These are phyloP conservation scores for Micropterix aruncella DNA, from an alignment of 2,888 invertebrate species.

Conservation along the genomic window DNA sequence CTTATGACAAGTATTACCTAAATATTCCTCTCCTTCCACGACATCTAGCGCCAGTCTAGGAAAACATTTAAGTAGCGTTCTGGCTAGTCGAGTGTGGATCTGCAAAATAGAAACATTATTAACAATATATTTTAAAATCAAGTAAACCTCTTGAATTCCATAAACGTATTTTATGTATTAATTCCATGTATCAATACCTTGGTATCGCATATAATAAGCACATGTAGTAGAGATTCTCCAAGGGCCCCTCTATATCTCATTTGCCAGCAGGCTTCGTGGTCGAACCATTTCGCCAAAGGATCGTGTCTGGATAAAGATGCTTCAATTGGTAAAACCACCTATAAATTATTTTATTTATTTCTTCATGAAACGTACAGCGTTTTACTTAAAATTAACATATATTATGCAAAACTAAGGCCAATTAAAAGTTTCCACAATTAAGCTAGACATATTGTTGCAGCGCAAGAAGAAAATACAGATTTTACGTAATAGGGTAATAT, in stretches of 20 bases:
- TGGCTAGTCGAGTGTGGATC: slow-evolving; percentile 67
- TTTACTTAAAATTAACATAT: too few relatives aligned
- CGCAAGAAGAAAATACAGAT: too few relatives aligned
- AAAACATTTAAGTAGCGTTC: slow-evolving; percentile 80
- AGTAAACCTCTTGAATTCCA: neutral
- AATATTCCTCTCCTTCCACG: slow-evolving; percentile 95
- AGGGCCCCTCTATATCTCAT: slow-evolving; percentile 91
- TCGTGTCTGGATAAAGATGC: slow-evolving; percentile 75
- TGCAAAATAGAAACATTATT: slow-evolving; percentile 15
- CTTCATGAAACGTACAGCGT: too few relatives aligned
- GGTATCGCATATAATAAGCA: slow-evolving; percentile 89
- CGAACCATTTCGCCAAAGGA: slow-evolving; percentile 75
- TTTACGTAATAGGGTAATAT: too few relatives aligned
- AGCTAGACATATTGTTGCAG: too few relatives aligned
- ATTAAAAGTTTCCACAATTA: too few relatives aligned
- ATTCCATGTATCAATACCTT: slow-evolving; percentile 36
- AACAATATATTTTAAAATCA: neutral
- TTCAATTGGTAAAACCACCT: slow-evolving; percentile 72
- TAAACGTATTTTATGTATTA: slow-evolving; percentile 8
- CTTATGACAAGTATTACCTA: too few relatives aligned
- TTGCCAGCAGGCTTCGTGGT: slow-evolving; percentile 95
- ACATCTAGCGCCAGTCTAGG: slow-evolving; percentile 85
- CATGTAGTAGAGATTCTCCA: slow-evolving; percentile 89
- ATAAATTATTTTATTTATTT: too few relatives aligned
- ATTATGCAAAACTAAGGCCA: too few relatives aligned